These are phyloP conservation scores for Sminthurides bifidus DNA, from an alignment of 1,140 invertebrate genomes.

Conservation along the genomic window DNA sequence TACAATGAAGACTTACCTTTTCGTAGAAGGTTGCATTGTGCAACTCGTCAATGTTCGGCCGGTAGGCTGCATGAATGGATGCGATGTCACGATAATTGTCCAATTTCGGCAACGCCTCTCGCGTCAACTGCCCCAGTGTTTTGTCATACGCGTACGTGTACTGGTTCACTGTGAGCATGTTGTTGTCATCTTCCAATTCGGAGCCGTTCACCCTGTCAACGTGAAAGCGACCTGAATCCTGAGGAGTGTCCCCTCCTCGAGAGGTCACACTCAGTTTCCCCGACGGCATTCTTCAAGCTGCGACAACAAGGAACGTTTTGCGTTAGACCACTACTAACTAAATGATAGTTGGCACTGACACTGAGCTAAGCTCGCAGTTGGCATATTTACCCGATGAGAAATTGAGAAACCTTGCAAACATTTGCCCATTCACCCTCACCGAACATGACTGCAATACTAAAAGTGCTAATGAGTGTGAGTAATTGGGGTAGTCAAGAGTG, in stretches of 20 bases:
- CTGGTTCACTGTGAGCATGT: conserved; percentile 13
- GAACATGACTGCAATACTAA: too few species aligned
- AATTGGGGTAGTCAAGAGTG: too few species aligned
- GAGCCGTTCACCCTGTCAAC: conserved; percentile 36
- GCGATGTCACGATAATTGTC: conserved; percentile 48
- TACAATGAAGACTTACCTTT: conserved; percentile 34
- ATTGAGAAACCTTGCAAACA: too few species aligned
- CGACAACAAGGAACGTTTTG: too few species aligned
- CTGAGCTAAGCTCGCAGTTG: too few species aligned
- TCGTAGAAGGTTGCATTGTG: conserved; percentile 39
- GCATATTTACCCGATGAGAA: too few species aligned
- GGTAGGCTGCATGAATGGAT: conserved; percentile 38
- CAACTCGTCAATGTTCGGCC: conserved; percentile 47
- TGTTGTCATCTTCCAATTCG: conserved; percentile 13
- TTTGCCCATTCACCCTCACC: too few species aligned
- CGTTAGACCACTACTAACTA: too few species aligned
- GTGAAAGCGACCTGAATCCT: conserved; percentile 34
- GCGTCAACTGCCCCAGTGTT: conserved; percentile 43
- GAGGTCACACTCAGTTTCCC: conserved; percentile 30
- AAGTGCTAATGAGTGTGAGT: too few species aligned
- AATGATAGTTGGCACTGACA: too few species aligned
- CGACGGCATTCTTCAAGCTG: conserved; percentile 11
- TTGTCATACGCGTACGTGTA: conserved; percentile 37
- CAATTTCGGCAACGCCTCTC: conserved; percentile 44
- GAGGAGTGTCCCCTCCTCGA: conserved; percentile 16